A percentile compares a stretch with the other conserved stretches of the same genome.
Conservation (phyloP, 2,797 vertebrate species). For the Malurus leucopterus region DNA sequence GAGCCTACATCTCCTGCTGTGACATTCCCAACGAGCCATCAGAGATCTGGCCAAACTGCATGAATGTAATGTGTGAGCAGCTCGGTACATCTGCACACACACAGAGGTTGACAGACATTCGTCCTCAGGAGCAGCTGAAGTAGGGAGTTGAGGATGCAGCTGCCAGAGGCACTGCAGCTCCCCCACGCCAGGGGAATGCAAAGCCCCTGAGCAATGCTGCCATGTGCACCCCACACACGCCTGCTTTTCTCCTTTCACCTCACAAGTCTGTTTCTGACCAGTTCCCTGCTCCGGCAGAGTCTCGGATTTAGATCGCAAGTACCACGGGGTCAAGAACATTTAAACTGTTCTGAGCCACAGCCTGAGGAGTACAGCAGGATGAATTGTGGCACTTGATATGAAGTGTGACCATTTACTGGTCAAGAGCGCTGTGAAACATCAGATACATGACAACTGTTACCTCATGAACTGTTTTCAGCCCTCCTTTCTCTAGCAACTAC, state of each 20-base stretch:
- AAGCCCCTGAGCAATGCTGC: slow-evolving; percentile 43
- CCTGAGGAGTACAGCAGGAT: not conserved
- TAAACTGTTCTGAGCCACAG: not conserved
- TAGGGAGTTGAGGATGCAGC: slow-evolving; percentile 42
- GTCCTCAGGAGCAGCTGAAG: slow-evolving; percentile 58
- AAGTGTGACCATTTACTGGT: not conserved
- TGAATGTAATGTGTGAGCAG: not conserved
- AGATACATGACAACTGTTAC: not conserved
- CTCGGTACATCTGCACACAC: not conserved
- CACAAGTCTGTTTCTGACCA: not conserved
- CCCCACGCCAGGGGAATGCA: slow-evolving; percentile 6
- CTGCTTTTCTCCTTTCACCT: not conserved
- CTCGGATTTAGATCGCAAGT: not conserved
- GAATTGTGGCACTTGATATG: not conserved
- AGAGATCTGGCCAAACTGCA: not conserved
- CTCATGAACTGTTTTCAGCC: not conserved
- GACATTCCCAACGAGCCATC: not conserved
- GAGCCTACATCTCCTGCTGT: not conserved
- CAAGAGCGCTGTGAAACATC: not conserved
- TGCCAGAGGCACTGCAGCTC: slow-evolving; percentile 29
- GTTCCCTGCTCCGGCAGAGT: not conserved
- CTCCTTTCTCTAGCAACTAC: not conserved
- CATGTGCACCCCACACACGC: not conserved
- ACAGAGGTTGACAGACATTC: not conserved
- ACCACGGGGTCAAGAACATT: not conserved